These are phyloP conservation scores for Villa cingulata DNA, from an alignment of 2,888 invertebrate genomes.

Conservation along the genomic window DNA sequence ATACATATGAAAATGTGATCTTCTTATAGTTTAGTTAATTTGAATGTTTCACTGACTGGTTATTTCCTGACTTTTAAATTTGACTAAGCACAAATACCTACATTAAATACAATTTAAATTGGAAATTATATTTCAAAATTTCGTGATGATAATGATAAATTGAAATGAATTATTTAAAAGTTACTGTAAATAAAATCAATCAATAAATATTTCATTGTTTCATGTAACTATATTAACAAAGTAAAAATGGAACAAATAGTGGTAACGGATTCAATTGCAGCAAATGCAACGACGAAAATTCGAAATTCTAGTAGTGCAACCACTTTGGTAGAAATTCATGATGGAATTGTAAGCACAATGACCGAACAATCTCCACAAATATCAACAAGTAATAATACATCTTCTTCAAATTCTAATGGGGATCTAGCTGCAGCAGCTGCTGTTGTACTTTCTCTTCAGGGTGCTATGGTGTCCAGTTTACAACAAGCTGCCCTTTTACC, in stretches of 20 bases:
- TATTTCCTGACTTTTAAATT: too few species aligned
- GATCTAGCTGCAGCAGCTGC: constrained; percentile 46
- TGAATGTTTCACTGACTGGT: too few species aligned
- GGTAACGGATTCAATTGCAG: constrained; percentile 14
- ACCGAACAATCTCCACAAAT: constrained; percentile 2
- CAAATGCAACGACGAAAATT: constrained; percentile 16
- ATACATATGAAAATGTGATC: too few species aligned
- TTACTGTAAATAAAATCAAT: too few species aligned
- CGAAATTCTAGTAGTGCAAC: constrained; percentile 5
- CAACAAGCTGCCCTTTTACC: constrained; percentile 73
- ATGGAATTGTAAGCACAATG: not conserved
- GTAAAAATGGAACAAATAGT: constrained; percentile 20
- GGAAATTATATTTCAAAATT: too few species aligned
- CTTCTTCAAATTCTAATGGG: constrained; percentile 27
- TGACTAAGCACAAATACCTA: too few species aligned
- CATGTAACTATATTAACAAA: too few species aligned
- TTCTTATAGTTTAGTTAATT: too few species aligned
- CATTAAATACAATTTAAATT: too few species aligned
- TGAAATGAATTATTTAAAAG: too few species aligned
- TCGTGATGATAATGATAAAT: too few species aligned
- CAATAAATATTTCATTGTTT: too few species aligned
- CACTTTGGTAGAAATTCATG: constrained; percentile 1
- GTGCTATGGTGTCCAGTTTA: constrained; percentile 70
- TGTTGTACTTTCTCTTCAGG: constrained; percentile 68
- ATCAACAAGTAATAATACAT: not conserved